A percentile compares a stretch with the other conserved stretches of the same genome.
Evolutionary conservation across 2,888 invertebrate species (phyloP).

Genomic region (Trachelus tabidus): DNA sequence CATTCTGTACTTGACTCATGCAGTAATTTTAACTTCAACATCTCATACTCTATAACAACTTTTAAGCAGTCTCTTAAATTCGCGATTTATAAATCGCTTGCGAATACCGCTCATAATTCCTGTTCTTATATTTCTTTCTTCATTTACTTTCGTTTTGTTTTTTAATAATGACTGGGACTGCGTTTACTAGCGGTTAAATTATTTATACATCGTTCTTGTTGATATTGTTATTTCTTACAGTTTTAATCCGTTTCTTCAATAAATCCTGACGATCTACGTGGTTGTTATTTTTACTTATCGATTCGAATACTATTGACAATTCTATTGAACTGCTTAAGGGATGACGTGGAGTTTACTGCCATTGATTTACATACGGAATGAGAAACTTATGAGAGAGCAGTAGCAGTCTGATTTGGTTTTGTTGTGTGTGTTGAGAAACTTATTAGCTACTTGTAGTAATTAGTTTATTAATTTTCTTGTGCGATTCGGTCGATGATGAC

Average conservation of each 20-base stretch:
- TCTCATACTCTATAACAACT: slow-evolving; percentile 39
- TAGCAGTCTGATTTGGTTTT: slow-evolving; percentile 16
- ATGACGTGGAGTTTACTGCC: slow-evolving; percentile 37
- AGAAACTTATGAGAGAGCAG: slow-evolving; percentile 3
- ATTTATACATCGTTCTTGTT: slow-evolving; percentile 10
- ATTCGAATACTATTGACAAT: slow-evolving; percentile 19
- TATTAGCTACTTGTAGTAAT: background rate
- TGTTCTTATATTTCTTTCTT: background rate
- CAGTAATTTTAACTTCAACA: slow-evolving; percentile 21
- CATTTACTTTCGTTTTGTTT: background rate
- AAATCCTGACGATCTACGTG: slow-evolving; percentile 23
- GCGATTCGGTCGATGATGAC: background rate
- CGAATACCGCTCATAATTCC: background rate
- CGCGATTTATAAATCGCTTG: background rate
- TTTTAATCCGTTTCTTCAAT: slow-evolving; percentile 27
- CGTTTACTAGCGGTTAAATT: slow-evolving; percentile 6
- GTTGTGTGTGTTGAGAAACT: background rate
- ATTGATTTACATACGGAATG: slow-evolving; percentile 13
- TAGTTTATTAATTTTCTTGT: background rate
- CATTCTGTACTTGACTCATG: slow-evolving; percentile 31
- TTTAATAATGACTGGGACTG: background rate
- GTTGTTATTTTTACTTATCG: slow-evolving; percentile 22
- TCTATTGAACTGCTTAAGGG: slow-evolving; percentile 39
- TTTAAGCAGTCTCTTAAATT: slow-evolving; percentile 41
- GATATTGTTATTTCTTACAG: slow-evolving; percentile 24